A percentile compares a stretch with the other conserved stretches of the same genome.
Conservation (phyloP, 2,888 invertebrate genomes). For the Agelastica alni region DNA sequence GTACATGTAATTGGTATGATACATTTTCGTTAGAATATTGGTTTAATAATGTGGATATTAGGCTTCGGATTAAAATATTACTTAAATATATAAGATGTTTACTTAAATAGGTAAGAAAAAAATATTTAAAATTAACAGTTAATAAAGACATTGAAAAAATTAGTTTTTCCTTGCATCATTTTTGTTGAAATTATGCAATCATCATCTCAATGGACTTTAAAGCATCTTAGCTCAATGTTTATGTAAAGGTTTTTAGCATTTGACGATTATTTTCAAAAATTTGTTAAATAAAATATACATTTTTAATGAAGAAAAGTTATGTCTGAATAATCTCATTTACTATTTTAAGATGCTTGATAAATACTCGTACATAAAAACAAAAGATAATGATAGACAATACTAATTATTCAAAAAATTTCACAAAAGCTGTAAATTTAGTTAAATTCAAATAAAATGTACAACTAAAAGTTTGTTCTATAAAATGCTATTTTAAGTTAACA, state of each 20-base stretch:
- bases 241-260: no score
- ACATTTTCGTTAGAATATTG: conserved; percentile 11
- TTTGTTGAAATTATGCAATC: not conserved
- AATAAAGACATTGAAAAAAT: no score
- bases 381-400: not conserved
- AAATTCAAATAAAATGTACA: no score
- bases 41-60: conserved; percentile 15
- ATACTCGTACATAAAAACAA: not conserved
- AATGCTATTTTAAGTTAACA: conserved; percentile 4
- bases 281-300: no score
- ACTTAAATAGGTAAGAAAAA: not conserved
- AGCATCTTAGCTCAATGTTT: no score
- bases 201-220: not conserved
- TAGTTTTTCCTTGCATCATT: no score
- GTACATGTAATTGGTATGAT: conserved; percentile 14
- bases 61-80: conserved; percentile 11
- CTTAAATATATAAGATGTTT: conserved; percentile 5
- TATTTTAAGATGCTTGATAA: no score
- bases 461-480: no score
- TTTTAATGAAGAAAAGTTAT: no score
- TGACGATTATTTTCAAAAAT: no score
- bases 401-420: not conserved
- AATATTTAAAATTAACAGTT: not conserved
- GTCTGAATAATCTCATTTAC: not conserved
- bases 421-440: not conserved